These are phyloP conservation scores for Cyclura pinguis DNA, from an alignment of 2,797 vertebrate genomes.

Conservation along the genomic window DNA sequence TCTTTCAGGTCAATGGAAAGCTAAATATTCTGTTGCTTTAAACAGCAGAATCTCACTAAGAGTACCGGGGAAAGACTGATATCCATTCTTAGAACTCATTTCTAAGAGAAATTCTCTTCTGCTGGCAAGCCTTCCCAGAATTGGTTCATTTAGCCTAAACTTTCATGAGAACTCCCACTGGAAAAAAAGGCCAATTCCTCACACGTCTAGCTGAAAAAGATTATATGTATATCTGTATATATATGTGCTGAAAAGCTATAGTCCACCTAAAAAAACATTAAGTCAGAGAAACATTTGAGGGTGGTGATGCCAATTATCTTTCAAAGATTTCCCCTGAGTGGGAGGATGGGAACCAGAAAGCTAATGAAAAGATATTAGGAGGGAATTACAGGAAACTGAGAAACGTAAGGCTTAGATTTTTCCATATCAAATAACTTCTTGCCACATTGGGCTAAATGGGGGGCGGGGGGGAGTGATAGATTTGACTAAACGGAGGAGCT, in stretches of 20 bases:
- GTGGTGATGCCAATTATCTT: conserved; percentile 73
- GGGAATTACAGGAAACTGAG: conserved; percentile 11
- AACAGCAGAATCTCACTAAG: conserved; percentile 10
- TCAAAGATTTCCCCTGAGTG: conserved; percentile 67
- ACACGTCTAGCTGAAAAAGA: conserved; percentile 72
- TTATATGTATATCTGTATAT: conserved; percentile 44
- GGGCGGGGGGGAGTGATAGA: background rate
- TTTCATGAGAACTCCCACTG: conserved; percentile 77
- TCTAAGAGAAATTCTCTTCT: conserved; percentile 55
- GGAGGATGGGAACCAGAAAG: conserved; percentile 62
- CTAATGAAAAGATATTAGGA: conserved; percentile 46
- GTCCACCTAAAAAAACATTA: conserved; percentile 75
- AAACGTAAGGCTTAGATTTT: conserved; percentile 17
- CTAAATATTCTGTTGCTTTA: conserved; percentile 16
- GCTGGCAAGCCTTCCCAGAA: conserved; percentile 66
- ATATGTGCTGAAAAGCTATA: conserved; percentile 65
- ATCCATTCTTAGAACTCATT: conserved; percentile 50
- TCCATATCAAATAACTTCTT: conserved; percentile 33
- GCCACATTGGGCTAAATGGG: conserved; percentile 32
- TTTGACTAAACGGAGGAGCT: conserved; percentile 15
- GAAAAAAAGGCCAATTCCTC: conserved; percentile 71
- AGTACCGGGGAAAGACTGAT: background rate
- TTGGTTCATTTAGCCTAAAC: conserved; percentile 75
- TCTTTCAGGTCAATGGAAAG: background rate
- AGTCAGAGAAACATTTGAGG: conserved; percentile 65